Evolutionary conservation across 2,888 invertebrate genomes (phyloP), one percentile per base, ranked within the genome.

Genomic region (Acleris laterana): DNA sequence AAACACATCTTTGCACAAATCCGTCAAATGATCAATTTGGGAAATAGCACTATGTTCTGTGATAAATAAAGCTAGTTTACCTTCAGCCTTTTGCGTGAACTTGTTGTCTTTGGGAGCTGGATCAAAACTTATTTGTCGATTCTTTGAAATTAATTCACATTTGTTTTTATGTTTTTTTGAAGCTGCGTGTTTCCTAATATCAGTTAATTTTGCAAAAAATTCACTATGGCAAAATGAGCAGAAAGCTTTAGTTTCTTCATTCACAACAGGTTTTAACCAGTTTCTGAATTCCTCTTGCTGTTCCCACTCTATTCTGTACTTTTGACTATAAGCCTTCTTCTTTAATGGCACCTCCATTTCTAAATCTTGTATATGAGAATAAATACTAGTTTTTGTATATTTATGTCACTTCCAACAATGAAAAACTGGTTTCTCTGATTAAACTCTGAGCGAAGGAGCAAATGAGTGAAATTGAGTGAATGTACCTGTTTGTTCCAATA

Each of bases 11-110:
- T 55, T 69, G 48, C 68, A 68, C 32, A 68, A 42, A 5, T 71
- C 58, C 22, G 65, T 58, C 56, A 71, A 61, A 62, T 71, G 71
- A 51, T 71, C 68, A 20, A 69, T 56, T 49, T 49, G 48, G 25
- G 59, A 51, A 60, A 69, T 68, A 5, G 68, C 52, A 57, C 50
- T 57, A 59, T 71, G 71, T 42, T 56, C 69, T 49, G 63, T 49
- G 5, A 68, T 62, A 58, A 64, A 69, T 9, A 70, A 38, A 13
- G 68, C 56, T 20, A 70, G 63, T 19, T 32, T 46, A 51, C 38
- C 62, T 70, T 71, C 70, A 53, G 68, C 61, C 65, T 38, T 63
- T 16, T n/a, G 28, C 9, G 52, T n/a, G 52, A 4, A 22, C 5
- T 11, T 25, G 13, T 25, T 25, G 3, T 51, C 25, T 51, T 51